phyloP scores from a whole-genome alignment of 1,140 invertebrate genomes.

The Hyles vespertilio region DNA sequence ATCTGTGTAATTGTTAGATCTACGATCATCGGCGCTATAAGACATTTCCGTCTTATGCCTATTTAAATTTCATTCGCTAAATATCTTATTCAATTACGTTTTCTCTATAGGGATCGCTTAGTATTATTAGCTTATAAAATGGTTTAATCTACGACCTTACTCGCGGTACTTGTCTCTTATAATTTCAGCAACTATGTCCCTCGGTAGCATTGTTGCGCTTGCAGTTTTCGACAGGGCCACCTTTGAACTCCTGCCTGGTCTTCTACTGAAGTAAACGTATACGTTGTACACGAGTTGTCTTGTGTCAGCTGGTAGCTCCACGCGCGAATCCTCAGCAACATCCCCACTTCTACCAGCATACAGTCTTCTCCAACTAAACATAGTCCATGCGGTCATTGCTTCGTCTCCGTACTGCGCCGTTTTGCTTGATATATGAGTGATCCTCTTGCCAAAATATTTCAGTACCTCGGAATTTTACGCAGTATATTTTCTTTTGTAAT shows the following conservation, averaged over 20 bases:
- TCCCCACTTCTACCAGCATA: slow-evolving; percentile 49
- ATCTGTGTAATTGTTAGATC: too few species aligned
- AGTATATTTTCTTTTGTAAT: too few species aligned
- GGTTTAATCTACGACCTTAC: not conserved
- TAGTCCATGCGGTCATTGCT: slow-evolving; percentile 70
- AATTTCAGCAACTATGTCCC: slow-evolving; percentile 64
- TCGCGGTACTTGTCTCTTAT: slow-evolving; percentile 54
- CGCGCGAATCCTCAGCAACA: slow-evolving; percentile 37
- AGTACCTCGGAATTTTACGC: not conserved
- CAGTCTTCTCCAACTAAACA: slow-evolving; percentile 68
- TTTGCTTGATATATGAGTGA: slow-evolving; percentile 20
- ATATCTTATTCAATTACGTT: too few species aligned
- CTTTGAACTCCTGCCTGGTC: slow-evolving; percentile 59
- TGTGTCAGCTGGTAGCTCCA: slow-evolving; percentile 62
- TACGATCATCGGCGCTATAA: too few species aligned
- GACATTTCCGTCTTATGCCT: too few species aligned
- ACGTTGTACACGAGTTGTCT: slow-evolving; percentile 67
- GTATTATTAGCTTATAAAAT: too few species aligned
- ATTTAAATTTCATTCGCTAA: too few species aligned
- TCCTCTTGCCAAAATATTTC: too few species aligned
- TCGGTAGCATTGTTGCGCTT: slow-evolving; percentile 61
- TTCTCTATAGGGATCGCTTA: too few species aligned
- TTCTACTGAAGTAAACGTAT: slow-evolving; percentile 63
- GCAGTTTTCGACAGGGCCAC: slow-evolving; percentile 60
- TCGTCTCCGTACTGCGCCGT: slow-evolving; percentile 71